Evolutionary conservation across 2,113 vertebrate species (phyloP).

Genomic region (Danionella cerebrum): DNA sequence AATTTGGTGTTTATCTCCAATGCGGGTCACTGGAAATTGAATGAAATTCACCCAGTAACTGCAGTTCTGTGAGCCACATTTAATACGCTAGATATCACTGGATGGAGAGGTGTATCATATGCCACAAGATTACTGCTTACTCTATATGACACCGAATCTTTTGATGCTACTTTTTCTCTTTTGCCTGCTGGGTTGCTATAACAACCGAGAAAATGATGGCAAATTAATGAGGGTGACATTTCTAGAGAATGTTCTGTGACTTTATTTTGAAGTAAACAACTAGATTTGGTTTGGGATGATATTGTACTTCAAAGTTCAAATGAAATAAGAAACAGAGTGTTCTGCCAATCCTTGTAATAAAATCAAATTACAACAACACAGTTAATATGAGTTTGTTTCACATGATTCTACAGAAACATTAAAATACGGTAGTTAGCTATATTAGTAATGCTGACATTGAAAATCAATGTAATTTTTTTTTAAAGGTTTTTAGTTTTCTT

Average conservation of each 20-base stretch:
- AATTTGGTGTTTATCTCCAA: neutral
- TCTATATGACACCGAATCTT: conserved; percentile 13
- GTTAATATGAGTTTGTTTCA: too few relatives aligned
- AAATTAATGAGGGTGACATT: conserved; percentile 19
- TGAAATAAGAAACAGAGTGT: too few relatives aligned
- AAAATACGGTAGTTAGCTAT: too few relatives aligned
- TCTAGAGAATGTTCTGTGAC: neutral
- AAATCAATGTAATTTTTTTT: too few relatives aligned
- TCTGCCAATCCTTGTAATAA: too few relatives aligned
- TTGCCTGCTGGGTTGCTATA: neutral
- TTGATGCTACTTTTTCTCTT: conserved; percentile 19
- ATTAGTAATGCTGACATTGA: too few relatives aligned
- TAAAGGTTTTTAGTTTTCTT: too few relatives aligned
- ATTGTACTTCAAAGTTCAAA: too few relatives aligned
- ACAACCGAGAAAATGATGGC: conserved; percentile 13
- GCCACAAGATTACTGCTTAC: neutral
- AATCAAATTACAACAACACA: too few relatives aligned
- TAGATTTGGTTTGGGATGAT: neutral
- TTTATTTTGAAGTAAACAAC: conserved; percentile 1
- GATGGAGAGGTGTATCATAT: neutral
- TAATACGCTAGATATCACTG: neutral
- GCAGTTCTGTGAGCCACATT: neutral
- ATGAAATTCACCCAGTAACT: neutral
- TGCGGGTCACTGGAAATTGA: neutral
- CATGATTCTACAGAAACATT: too few relatives aligned